Base-by-base conservation (phyloP, 2,888 invertebrate species). In the Pyrrhosoma nymphula region DNA sequence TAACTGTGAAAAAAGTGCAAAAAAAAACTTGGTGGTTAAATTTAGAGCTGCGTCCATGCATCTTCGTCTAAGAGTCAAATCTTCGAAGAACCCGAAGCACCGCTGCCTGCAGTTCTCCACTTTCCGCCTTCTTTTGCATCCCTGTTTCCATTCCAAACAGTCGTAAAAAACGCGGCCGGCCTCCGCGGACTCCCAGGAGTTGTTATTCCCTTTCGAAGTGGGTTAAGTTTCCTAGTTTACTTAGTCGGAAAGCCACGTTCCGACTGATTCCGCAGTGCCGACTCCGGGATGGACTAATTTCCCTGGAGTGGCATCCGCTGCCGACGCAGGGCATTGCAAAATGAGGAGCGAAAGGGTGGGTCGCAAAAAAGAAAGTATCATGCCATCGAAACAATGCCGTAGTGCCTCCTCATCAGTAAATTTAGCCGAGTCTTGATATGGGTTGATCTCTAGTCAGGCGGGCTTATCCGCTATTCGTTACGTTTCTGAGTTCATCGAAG, bases 151-250 rank as follows among this genome's bases (percentile, higher is more conserved):
- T 35, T 82, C 18, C 10, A 82, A 35, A 26, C 82, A 14, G 18
- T 35, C 82, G 35, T 82, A 16, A 82, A 47, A 82, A 82, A 69
- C 26, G 26, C 20, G 69, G 10, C 69, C 2, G 10, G 10, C 82
- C 82, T 35, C 30, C 18, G 30, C 35, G 35, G 35, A 35, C 12
- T 82, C 35, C 35, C 82, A 18, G 0, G 82, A 35, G 82, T 82
- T 82, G 82, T 82, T 82, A 82, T 82, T 82, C 35, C 82, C 30
- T 82, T 60, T 82, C 82, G 35, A 35, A 82, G 35, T 82, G 82
- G 82, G 82, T 82, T 35, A 82, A 35, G 82, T 82, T 82, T 35
- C 16, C 35, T 35, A 30, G 14, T 82, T 82, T 35, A 35, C 82
- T 23, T 0, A 18, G n/a, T 35, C 35, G 35, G 35, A 82, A 82